Evolutionary conservation across 2,113 vertebrate species (phyloP), one percentile per base, ranked within the genome.

Genomic region (Zosterops pallidus): DNA sequence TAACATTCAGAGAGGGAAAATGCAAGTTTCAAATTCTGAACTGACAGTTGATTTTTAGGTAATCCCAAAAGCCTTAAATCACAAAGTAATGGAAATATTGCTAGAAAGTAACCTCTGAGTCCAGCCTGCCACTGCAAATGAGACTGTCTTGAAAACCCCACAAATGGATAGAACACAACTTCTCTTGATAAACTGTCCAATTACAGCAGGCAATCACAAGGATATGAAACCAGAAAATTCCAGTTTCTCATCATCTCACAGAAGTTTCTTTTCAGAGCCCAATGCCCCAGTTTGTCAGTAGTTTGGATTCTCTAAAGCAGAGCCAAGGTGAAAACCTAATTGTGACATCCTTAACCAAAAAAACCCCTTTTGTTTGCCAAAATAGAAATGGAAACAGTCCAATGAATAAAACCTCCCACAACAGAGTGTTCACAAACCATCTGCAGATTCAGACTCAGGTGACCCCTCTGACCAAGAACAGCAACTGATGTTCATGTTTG

Each of bases 331-430:
- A 89, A 86, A 81, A 65, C 15, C 12, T 62, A n/a, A 62, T 44
- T 80, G 63, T 72, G 9, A 25, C 10, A 50, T 15, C 16, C 13
- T 80, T 72, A 70, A 53, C 6, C 3, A 71, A 69, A 92, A 71
- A 26, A 9, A 0, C 0, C 0, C 1, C 6, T 33, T 41, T 57
- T 47, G 3, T 65, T 72, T 37, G 22, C 18, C 3, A 6, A 59
- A 57, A 80, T 33, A 46, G 37, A 78, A 52, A 2, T 4, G 2
- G 53, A 26, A 11, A 35, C 8, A 3, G 8, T 59, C 31, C 53
- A 21, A 8, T 18, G 4, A 74, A 62, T 53, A 83, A 69, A 81
- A 17, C 9, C 21, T 70, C 49, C 26, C 12, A 13, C 49, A 94
- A 46, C 9, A 53, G 50, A 47, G 12, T 5, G 17, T 46, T 78